A percentile compares a stretch with the other conserved stretches of the same genome.
These are phyloP conservation scores for Ophiodon elongatus DNA, from an alignment of 2,113 vertebrate species.

Conservation along the genomic window DNA sequence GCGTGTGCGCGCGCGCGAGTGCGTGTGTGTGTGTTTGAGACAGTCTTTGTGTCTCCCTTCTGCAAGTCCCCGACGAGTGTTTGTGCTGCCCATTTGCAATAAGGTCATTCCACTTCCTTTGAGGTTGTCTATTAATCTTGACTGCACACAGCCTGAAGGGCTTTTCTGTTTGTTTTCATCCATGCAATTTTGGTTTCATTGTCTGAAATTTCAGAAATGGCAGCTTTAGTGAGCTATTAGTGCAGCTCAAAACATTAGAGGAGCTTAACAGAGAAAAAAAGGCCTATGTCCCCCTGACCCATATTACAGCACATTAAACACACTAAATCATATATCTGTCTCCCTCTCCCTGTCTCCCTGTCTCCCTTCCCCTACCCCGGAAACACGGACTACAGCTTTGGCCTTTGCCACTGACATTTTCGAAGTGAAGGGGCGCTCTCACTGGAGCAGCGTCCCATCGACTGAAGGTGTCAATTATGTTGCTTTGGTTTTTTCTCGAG, in stretches of 20 bases:
- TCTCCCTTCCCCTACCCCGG: no score
- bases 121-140: slow-evolving; percentile 44
- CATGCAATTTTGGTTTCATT: slow-evolving; percentile 35
- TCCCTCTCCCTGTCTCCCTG: background rate
- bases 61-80: background rate
- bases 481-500: slow-evolving; percentile 32
- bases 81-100: slow-evolving; percentile 38
- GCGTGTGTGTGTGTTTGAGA: background rate
- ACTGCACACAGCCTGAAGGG: slow-evolving; percentile 27
- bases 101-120: slow-evolving; percentile 47
- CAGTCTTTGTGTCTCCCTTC: background rate
- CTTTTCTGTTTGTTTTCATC: slow-evolving; percentile 43
- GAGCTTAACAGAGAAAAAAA: slow-evolving; percentile 36
- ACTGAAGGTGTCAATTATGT: slow-evolving; percentile 51
- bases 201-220: slow-evolving; percentile 43
- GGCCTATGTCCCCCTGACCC: slow-evolving; percentile 38
- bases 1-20: background rate
- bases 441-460: slow-evolving; percentile 13
- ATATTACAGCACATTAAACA: slow-evolving; percentile 54
- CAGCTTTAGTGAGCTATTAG: slow-evolving; percentile 55
- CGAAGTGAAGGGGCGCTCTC: slow-evolving; percentile 19
- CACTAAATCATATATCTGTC: slow-evolving; percentile 27
- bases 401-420: slow-evolving; percentile 71
- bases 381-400: slow-evolving; percentile 41
- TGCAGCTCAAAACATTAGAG: slow-evolving; percentile 31